Evolutionary conservation across 2,113 vertebrate species (phyloP).

Genomic region (Alouatta palliata): DNA sequence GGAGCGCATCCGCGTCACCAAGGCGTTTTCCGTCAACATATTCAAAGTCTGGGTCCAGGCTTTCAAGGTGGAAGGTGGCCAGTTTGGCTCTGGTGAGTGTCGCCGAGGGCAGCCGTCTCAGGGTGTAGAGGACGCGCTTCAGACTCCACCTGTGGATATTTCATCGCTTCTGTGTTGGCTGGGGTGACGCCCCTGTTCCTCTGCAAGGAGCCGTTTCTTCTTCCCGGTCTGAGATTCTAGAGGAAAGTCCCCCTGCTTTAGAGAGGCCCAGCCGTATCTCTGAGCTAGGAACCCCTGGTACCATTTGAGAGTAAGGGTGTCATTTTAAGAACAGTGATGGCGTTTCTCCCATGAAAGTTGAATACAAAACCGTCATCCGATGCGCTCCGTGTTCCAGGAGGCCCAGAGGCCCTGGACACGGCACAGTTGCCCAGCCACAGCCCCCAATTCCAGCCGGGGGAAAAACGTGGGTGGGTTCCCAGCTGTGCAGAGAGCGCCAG

Average conservation of each 20-base stretch:
- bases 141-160: too few species aligned
- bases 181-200: background rate
- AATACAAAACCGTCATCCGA: too few species aligned
- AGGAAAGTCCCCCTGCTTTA: background rate
- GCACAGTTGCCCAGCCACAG: background rate
- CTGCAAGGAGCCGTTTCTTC: background rate
- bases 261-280: background rate
- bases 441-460: background rate
- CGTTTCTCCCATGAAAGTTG: background rate
- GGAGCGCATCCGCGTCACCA: slow-evolving; percentile 85
- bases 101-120: accelerated
- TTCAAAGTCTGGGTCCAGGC: slow-evolving; percentile 94
- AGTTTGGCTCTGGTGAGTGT: slow-evolving; percentile 92
- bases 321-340: background rate
- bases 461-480: too few species aligned
- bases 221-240: background rate
- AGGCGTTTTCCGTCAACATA: slow-evolving; percentile 86
- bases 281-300: background rate
- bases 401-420: background rate
- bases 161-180: background rate
- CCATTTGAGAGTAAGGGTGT: background rate
- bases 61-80: slow-evolving; percentile 87
- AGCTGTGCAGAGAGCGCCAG: accelerated
- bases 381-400: background rate
- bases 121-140: accelerated